Percentiles rank a stretch among this genome's conserved stretches.
These are phyloP conservation scores for Oryzaephilus surinamensis DNA, from an alignment of 1,140 invertebrate genomes.

Conservation along the genomic window DNA sequence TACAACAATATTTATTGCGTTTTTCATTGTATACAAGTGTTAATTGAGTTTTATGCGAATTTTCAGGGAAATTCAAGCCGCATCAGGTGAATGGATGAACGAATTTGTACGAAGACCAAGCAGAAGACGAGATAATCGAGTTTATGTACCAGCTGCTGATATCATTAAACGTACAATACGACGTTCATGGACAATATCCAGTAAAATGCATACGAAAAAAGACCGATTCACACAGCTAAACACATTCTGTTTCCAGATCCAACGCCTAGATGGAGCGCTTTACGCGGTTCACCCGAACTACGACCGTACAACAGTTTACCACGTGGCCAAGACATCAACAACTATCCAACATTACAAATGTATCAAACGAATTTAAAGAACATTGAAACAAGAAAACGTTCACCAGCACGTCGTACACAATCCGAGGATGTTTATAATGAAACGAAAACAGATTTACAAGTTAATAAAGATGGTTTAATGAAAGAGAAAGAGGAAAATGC, in stretches of 20 bases:
- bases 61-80: conserved; percentile 57
- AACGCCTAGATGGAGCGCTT: conserved; percentile 42
- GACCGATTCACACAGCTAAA: too few species aligned
- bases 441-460: neutral
- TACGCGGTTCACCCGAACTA: conserved; percentile 43
- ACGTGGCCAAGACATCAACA: conserved; percentile 29
- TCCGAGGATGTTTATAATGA: conserved; percentile 27
- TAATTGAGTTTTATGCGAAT: too few species aligned
- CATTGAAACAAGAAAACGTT: conserved; percentile 12
- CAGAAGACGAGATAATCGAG: conserved; percentile 37
- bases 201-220: too few species aligned
- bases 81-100: conserved; percentile 61
- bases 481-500: conserved; percentile 7
- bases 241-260: conserved; percentile 35
- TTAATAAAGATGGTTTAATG: neutral
- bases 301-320: conserved; percentile 49
- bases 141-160: conserved; percentile 49
- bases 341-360: conserved; percentile 29
- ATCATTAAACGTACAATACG: conserved; percentile 54
- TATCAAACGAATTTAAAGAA: conserved; percentile 19
- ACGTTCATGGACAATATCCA: conserved; percentile 60
- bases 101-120: conserved; percentile 43
- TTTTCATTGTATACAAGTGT: too few species aligned
- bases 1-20: too few species aligned
- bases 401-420: conserved; percentile 20